phyloP scores from a whole-genome alignment of 2,113 vertebrate genomes.

The Aegithalos caudatus region DNA sequence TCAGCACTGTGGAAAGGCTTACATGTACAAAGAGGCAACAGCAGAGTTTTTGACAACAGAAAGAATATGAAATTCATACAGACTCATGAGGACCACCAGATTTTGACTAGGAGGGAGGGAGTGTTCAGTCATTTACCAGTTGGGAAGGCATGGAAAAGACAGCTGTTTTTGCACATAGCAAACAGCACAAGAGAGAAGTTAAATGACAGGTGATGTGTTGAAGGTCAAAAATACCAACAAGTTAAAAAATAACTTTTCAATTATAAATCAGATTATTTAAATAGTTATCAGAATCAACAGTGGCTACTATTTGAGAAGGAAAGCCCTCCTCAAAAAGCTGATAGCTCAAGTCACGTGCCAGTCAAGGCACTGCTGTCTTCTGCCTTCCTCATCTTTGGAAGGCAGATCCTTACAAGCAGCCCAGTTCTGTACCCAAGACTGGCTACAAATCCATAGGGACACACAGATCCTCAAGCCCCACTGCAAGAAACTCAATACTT shows the following conservation, averaged over 20 bases:
- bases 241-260: not conserved
- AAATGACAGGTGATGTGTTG: not conserved
- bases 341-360: rapidly evolving
- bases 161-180: not conserved
- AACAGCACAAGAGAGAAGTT: not conserved
- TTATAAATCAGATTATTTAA: not conserved
- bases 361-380: not conserved
- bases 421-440: not conserved
- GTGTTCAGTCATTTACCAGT: not conserved
- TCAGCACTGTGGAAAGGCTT: not conserved
- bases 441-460: not conserved
- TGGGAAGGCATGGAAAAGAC: not conserved
- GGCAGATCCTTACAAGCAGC: not conserved
- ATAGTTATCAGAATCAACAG: not conserved
- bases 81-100: not conserved
- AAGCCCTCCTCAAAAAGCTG: not conserved
- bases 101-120: not conserved
- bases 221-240: not conserved
- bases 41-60: not conserved
- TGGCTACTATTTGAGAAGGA: not conserved
- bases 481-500: not conserved
- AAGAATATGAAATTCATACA: not conserved
- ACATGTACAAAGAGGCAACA: not conserved
- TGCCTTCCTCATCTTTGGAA: not conserved
- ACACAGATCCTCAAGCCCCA: not conserved